Evolutionary conservation across 2,113 vertebrate genomes (phyloP).

Genomic region (Scytalopus superciliaris): DNA sequence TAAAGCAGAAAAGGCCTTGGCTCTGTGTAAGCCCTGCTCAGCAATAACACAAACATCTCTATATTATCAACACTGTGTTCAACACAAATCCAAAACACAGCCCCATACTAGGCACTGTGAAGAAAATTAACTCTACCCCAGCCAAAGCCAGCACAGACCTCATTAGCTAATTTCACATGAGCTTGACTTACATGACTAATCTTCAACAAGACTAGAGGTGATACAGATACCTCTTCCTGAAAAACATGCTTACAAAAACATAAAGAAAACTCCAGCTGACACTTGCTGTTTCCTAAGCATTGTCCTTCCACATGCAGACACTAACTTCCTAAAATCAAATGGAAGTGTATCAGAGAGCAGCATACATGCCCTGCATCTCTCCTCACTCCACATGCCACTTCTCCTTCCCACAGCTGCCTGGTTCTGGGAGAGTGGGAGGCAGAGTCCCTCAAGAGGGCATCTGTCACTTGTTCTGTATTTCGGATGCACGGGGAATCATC

Average conservation of each 20-base stretch:
- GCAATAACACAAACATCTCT: background rate
- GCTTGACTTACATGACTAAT: background rate
- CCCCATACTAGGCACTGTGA: background rate
- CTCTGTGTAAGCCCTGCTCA: background rate
- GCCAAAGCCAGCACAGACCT: background rate
- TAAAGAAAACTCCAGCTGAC: background rate
- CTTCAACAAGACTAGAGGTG: background rate
- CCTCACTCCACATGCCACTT: fast-evolving
- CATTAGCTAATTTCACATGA: background rate
- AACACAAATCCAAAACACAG: background rate
- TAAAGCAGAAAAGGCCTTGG: background rate
- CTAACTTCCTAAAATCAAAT: background rate
- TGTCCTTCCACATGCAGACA: background rate
- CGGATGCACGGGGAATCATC: background rate
- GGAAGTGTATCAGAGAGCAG: fast-evolving
- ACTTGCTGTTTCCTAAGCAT: background rate
- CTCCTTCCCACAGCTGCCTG: fast-evolving
- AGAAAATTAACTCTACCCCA: background rate
- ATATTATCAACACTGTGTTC: background rate
- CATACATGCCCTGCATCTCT: fast-evolving
- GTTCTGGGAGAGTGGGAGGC: background rate
- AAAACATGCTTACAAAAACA: background rate
- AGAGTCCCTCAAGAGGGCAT: background rate
- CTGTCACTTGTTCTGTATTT: background rate
- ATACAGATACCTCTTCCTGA: background rate